Evolutionary conservation across 2,113 vertebrate genomes (phyloP).

Genomic region (Corythoichthys haematopterus): DNA sequence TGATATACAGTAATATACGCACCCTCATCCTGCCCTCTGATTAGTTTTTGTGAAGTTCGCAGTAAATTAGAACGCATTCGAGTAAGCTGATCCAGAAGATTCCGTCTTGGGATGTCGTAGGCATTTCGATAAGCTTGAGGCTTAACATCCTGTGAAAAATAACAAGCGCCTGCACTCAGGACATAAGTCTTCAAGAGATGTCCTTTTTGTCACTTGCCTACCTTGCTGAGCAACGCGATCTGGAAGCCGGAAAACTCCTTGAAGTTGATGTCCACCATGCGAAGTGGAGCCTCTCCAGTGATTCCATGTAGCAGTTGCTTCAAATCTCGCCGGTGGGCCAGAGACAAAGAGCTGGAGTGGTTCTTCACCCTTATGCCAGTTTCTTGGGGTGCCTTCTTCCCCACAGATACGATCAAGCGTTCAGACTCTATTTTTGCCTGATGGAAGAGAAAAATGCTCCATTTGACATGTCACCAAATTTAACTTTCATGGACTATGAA

Average conservation of each 20-base stretch:
- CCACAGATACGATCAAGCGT: slow-evolving; percentile 87
- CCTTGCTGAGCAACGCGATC: slow-evolving; percentile 89
- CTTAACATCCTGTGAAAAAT: slow-evolving; percentile 80
- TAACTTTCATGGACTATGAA: neutral
- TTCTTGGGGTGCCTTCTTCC: slow-evolving; percentile 87
- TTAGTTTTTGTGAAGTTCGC: slow-evolving; percentile 75
- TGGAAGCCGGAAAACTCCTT: slow-evolving; percentile 96
- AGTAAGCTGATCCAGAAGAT: slow-evolving; percentile 93
- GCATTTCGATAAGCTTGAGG: slow-evolving; percentile 94
- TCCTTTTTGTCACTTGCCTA: slow-evolving; percentile 43
- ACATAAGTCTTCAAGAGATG: neutral
- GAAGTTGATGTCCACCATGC: slow-evolving; percentile 81
- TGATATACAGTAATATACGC: neutral
- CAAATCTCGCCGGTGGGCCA: slow-evolving; percentile 87
- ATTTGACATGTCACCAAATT: neutral
- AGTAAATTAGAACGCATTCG: slow-evolving; percentile 94
- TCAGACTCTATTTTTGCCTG: slow-evolving; percentile 94
- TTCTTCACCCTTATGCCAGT: slow-evolving; percentile 92
- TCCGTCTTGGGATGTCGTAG: slow-evolving; percentile 91
- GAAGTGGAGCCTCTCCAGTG: slow-evolving; percentile 83
- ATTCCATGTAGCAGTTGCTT: slow-evolving; percentile 88
- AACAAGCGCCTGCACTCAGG: neutral
- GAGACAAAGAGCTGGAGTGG: slow-evolving; percentile 81
- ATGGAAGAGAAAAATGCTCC: slow-evolving; percentile 38
- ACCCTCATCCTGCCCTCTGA: slow-evolving; percentile 95